Conservation (phyloP, 2,113 vertebrate species). For the Chloebia gouldiae region DNA sequence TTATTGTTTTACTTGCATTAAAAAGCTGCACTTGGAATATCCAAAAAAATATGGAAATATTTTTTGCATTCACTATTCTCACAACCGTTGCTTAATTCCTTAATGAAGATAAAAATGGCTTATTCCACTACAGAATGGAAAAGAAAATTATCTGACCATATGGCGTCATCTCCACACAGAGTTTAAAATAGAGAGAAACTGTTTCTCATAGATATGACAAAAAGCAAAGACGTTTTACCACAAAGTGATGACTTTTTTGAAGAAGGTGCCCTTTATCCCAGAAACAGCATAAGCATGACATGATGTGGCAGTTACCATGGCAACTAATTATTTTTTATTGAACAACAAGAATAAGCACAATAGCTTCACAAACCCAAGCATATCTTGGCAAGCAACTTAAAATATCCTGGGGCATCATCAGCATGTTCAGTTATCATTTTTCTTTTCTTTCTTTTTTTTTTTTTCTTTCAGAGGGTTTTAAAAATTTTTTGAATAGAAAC, state of each 20-base stretch:
- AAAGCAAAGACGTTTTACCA: slow-evolving; percentile 33
- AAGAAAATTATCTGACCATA: not conserved
- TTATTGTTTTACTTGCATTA: not conserved
- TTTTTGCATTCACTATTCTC: not conserved
- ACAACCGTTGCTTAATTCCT: not conserved
- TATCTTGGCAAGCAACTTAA: slow-evolving; percentile 49
- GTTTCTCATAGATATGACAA: not conserved
- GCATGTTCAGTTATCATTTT: not conserved
- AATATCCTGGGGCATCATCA: slow-evolving; percentile 51
- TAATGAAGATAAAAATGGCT: not conserved
- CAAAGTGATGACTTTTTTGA: slow-evolving; percentile 23
- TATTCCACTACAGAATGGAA: not conserved
- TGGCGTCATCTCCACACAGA: not conserved
- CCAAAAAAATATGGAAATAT: not conserved
- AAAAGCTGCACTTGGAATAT: not conserved
- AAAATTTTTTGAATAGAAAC: not conserved
- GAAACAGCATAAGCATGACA: slow-evolving; percentile 54
- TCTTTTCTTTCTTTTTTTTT: not conserved
- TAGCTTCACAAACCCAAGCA: slow-evolving; percentile 36
- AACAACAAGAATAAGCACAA: slow-evolving; percentile 59
- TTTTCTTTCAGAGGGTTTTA: not conserved
- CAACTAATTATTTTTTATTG: slow-evolving; percentile 68
- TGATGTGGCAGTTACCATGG: slow-evolving; percentile 56
- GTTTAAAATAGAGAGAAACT: slow-evolving; percentile 37
- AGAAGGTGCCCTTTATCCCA: slow-evolving; percentile 56